Evolutionary conservation across 2,113 vertebrate species (phyloP).

Genomic region (Heptranchias perlo): DNA sequence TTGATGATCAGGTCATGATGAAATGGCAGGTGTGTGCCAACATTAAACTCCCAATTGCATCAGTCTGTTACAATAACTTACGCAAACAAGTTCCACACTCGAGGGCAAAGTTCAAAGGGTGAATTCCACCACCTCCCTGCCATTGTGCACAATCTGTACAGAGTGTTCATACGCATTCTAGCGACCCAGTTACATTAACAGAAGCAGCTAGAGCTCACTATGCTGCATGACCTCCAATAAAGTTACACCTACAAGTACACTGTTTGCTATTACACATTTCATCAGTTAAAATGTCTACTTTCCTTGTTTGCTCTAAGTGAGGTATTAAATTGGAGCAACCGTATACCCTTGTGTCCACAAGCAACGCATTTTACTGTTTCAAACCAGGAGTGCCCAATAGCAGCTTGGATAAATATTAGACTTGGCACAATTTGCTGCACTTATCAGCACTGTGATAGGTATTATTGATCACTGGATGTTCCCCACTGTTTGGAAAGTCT

Average conservation of each 20-base stretch:
- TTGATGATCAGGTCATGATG: not conserved
- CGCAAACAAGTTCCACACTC: not conserved
- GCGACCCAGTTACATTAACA: conserved; percentile 41
- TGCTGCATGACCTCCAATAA: conserved; percentile 53
- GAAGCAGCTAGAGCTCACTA: conserved; percentile 46
- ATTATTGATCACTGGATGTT: conserved; percentile 66
- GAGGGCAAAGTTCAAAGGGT: not conserved
- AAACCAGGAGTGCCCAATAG: conserved; percentile 56
- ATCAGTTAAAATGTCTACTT: conserved; percentile 48
- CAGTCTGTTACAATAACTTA: no score
- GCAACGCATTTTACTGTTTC: conserved; percentile 50
- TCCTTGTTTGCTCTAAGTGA: conserved; percentile 46
- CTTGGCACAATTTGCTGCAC: conserved; percentile 64
- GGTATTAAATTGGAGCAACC: conserved; percentile 47
- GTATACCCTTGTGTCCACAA: conserved; percentile 43
- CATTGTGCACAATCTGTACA: not conserved
- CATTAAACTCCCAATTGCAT: not conserved
- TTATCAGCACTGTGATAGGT: conserved; percentile 60
- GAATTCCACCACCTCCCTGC: no score
- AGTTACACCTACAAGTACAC: conserved; percentile 41
- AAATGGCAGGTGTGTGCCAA: not conserved
- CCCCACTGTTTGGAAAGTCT: conserved; percentile 65
- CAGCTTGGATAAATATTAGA: conserved; percentile 73
- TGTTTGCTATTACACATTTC: conserved; percentile 45
- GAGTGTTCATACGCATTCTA: not conserved